A percentile compares a stretch with the other conserved stretches of the same genome.
phyloP scores from a whole-genome alignment of 2,888 invertebrate species.

The Conus canariensis region DNA sequence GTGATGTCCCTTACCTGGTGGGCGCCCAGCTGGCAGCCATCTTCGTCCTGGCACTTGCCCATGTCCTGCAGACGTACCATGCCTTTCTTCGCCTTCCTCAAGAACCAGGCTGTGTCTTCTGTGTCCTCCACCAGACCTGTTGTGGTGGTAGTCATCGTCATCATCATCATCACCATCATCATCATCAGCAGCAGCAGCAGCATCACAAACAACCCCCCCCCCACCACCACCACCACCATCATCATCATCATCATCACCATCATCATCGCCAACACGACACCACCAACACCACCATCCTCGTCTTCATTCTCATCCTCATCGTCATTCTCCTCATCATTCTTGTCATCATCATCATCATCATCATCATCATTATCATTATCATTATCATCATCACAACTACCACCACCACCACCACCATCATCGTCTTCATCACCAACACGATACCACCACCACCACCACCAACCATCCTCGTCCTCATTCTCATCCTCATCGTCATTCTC shows the following conservation, averaged over 20 bases:
- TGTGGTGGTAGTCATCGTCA: background rate
- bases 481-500: conserved; percentile 31
- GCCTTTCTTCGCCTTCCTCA: conserved; percentile 57
- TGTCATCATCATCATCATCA: conserved; percentile 20
- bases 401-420: background rate
- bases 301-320: conserved; percentile 20
- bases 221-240: background rate
- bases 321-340: conserved; percentile 28
- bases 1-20: conserved; percentile 56
- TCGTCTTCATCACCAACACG: background rate
- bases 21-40: conserved; percentile 61
- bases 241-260: background rate
- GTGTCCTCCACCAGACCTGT: conserved; percentile 63
- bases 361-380: conserved; percentile 36
- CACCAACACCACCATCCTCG: background rate
- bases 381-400: background rate
- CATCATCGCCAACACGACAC: background rate
- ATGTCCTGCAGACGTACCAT: conserved; percentile 54
- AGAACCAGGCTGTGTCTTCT: conserved; percentile 61
- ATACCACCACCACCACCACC: background rate
- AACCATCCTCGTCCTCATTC: conserved; percentile 13
- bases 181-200: conserved; percentile 3
- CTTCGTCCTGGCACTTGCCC: conserved; percentile 53
- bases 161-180: background rate
- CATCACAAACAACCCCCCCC: no score